These are phyloP conservation scores for Drosophila sordidula DNA, from an alignment of 2,888 invertebrate genomes.

Conservation along the genomic window DNA sequence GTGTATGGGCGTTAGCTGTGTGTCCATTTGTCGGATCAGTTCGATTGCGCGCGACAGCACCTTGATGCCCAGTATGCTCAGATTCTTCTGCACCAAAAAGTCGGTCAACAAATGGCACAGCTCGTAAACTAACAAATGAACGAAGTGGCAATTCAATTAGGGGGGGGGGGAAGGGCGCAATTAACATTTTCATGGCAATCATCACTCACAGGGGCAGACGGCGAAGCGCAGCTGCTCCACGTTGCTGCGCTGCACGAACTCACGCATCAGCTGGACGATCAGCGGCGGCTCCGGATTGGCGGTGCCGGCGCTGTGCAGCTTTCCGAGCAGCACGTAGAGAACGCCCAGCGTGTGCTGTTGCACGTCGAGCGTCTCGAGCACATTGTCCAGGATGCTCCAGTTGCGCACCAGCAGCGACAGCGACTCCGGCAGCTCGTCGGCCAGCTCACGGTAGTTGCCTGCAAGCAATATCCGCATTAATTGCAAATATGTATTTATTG, in stretches of 20 bases:
- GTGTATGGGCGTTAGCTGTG: conserved; percentile 97
- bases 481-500: conserved; percentile 8
- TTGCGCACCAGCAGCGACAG: conserved; percentile 92
- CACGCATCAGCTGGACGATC: conserved; percentile 91
- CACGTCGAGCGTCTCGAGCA: conserved; percentile 94
- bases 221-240: conserved; percentile 95
- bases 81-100: conserved; percentile 91
- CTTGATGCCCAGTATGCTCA: conserved; percentile 92
- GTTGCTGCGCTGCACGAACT: conserved; percentile 94
- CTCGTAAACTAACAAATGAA: conserved; percentile 90
- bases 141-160: background rate
- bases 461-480: background rate
- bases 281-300: conserved; percentile 79
- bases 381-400: conserved; percentile 93
- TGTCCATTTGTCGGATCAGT: conserved; percentile 94
- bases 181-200: background rate
- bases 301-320: conserved; percentile 88
- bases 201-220: conserved; percentile 87
- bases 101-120: conserved; percentile 94
- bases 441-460: conserved; percentile 92
- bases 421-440: conserved; percentile 91
- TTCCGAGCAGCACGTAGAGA: conserved; percentile 93
- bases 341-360: conserved; percentile 97
- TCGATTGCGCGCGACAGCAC: conserved; percentile 93
- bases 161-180: too few species aligned